Conservation (phyloP, 2,113 vertebrate genomes). For the Zosterops pallidus region DNA sequence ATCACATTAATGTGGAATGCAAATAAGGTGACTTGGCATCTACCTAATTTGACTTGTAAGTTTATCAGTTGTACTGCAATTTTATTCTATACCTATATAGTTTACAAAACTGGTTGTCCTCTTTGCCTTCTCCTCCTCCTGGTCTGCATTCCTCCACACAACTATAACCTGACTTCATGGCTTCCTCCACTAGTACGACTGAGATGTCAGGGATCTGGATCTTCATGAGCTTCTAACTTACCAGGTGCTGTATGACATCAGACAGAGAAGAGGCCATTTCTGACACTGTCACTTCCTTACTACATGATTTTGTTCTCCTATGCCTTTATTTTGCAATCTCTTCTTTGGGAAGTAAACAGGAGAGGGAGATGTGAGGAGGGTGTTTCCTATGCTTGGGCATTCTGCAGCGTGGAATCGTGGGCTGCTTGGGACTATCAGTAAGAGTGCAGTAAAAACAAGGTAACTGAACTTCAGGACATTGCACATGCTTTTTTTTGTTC, state of each 20-base stretch:
- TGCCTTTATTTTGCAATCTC: neutral
- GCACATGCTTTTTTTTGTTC: neutral
- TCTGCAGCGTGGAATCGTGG: neutral
- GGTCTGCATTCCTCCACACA: neutral
- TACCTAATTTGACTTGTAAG: neutral
- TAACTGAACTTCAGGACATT: neutral
- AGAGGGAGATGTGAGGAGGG: neutral
- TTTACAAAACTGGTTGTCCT: neutral
- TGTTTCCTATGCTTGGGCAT: neutral
- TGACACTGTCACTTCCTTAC: neutral
- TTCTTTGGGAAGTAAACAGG: neutral
- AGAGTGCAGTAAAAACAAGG: neutral
- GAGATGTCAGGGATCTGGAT: neutral
- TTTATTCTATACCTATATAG: neutral
- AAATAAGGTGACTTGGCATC: neutral
- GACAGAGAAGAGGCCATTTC: neutral
- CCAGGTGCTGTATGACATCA: neutral
- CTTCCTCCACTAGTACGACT: neutral
- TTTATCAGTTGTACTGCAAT: neutral
- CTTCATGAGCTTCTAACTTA: neutral
- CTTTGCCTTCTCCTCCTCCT: neutral
- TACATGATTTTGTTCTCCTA: neutral
- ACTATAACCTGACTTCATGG: neutral
- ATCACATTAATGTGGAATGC: neutral
- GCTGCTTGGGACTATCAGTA: neutral